Conservation (phyloP, 2,888 invertebrate species). For the Chydorus sphaericus region DNA sequence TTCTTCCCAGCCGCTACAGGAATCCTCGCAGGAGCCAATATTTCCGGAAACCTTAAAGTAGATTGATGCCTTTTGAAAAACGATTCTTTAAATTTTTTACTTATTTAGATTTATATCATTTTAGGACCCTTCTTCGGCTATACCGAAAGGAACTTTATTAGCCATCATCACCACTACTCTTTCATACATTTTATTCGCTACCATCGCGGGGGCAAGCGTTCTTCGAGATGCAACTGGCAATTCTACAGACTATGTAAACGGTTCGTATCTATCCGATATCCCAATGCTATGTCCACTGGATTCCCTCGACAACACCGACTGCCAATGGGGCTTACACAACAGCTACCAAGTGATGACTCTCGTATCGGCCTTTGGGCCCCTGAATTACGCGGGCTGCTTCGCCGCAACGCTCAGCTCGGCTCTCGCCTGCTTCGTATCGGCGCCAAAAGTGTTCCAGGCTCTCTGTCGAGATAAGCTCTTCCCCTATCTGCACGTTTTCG, state of each 20-base stretch:
- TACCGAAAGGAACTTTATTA: constrained; percentile 38
- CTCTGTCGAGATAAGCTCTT: constrained; percentile 40
- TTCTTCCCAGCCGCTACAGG: constrained; percentile 99
- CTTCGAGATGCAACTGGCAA: constrained; percentile 25
- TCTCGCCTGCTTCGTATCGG: constrained; percentile 82
- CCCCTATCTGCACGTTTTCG: constrained; percentile 36
- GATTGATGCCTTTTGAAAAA: too few relatives aligned
- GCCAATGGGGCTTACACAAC: constrained; percentile 57
- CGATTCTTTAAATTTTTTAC: too few relatives aligned
- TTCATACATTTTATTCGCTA: constrained; percentile 35
- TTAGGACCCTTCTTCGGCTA: constrained; percentile 25
- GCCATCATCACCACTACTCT: constrained; percentile 38
- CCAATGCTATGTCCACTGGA: background rate
- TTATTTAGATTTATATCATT: background rate
- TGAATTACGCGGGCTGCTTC: constrained; percentile 92
- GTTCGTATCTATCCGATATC: background rate
- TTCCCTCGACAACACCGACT: constrained; percentile 28
- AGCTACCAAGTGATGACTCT: constrained; percentile 75
- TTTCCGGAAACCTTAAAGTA: constrained; percentile 91
- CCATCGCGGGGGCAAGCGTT: constrained; percentile 31
- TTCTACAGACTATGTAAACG: constrained; percentile 16
- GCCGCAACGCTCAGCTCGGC: constrained; percentile 94
- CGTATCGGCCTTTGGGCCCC: constrained; percentile 72
- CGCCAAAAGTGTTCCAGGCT: constrained; percentile 48
- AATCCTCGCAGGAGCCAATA: constrained; percentile 92